These are phyloP conservation scores for Apodemia zela DNA, from an alignment of 2,888 invertebrate species.

Conservation along the genomic window DNA sequence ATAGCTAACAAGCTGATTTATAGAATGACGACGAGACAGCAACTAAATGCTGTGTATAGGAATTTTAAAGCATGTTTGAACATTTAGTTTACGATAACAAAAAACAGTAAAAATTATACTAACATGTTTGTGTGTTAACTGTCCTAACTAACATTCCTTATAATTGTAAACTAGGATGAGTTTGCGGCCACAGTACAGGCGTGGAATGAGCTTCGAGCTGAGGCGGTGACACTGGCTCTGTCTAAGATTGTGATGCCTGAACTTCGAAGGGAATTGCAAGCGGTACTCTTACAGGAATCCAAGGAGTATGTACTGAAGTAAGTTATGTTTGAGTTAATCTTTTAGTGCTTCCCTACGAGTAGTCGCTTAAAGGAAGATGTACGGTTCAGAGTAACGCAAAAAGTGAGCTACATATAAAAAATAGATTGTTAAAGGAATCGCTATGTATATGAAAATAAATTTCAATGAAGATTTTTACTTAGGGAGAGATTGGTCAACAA, in stretches of 20 bases:
- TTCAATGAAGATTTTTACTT: no score
- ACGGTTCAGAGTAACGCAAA: no score
- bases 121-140: no score
- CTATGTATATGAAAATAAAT: no score
- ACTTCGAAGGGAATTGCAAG: constrained; percentile 90
- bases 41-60: no score
- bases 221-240: constrained; percentile 93
- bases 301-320: constrained; percentile 90
- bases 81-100: no score
- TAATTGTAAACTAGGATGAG: constrained; percentile 84
- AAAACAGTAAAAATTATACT: no score
- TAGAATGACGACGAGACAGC: no score
- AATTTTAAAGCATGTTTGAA: no score
- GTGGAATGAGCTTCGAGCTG: constrained; percentile 95
- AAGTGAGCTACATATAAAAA: not conserved
- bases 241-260: constrained; percentile 94
- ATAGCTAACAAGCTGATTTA: no score
- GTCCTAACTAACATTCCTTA: not conserved
- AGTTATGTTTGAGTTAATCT: constrained; percentile 30
- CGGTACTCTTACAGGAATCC: constrained; percentile 90
- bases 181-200: constrained; percentile 96
- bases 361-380: no score
- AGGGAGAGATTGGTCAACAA: no score
- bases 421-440: not conserved
- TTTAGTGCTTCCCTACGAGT: not conserved